Conservation (phyloP, 2,113 vertebrate species). For the Tapirus terrestris region DNA sequence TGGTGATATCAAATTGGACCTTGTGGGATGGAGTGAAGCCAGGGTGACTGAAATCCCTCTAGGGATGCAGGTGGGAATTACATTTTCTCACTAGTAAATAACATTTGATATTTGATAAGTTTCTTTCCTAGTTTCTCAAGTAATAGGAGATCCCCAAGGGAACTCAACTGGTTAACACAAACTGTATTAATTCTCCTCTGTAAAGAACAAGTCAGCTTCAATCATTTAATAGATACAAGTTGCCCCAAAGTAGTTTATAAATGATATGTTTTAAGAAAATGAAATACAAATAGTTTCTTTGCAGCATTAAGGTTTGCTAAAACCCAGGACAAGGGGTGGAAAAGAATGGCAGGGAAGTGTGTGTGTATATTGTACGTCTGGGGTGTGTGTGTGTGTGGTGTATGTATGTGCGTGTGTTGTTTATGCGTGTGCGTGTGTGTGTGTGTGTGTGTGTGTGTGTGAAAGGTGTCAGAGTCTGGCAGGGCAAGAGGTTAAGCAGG, state of each 20-base stretch:
- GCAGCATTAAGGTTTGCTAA: not conserved
- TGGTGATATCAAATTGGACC: not conserved
- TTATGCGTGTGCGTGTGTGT: not conserved
- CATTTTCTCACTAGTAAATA: conserved; percentile 34
- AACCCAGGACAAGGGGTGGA: not conserved
- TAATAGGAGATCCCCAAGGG: conserved; percentile 48
- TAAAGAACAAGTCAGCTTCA: not conserved
- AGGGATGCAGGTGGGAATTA: not conserved
- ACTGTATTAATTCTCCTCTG: not conserved
- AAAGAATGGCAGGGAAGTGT: not conserved
- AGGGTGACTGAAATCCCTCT: not conserved
- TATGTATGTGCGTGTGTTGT: not conserved
- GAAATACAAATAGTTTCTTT: not conserved
- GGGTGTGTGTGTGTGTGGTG: not conserved
- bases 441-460: not conserved
- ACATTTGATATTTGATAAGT: conserved; percentile 55
- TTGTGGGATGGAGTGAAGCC: not conserved
- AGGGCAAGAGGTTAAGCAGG: not conserved
- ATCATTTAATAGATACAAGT: not conserved
- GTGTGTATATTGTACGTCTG: not conserved
- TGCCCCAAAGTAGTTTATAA: not conserved
- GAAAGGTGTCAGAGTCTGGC: not conserved
- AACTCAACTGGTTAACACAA: not conserved
- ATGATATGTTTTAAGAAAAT: not conserved
- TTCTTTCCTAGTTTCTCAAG: conserved; percentile 11